Evolutionary conservation across 2,113 vertebrate genomes (phyloP).

Genomic region (Pterophyllum scalare): DNA sequence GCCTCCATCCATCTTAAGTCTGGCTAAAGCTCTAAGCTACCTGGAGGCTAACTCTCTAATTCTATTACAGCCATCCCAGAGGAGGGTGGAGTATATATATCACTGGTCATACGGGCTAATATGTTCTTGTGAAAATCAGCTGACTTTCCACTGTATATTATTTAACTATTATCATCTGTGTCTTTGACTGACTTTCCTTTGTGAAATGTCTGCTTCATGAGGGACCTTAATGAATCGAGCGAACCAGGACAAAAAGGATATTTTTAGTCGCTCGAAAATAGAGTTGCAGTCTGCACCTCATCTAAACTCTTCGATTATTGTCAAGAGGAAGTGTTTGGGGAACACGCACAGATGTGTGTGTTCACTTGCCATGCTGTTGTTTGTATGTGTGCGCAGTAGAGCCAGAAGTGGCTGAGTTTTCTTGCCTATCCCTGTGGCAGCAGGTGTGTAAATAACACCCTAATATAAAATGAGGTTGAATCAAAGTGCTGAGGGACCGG

Average conservation of each 20-base stretch:
- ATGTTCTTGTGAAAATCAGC: slow-evolving; percentile 23
- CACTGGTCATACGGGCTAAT: slow-evolving; percentile 3
- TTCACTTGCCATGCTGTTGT: slow-evolving; percentile 9
- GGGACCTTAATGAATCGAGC: slow-evolving; percentile 56
- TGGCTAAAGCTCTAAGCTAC: slow-evolving; percentile 36
- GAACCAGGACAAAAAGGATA: slow-evolving; percentile 68
- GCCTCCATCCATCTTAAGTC: slow-evolving; percentile 58
- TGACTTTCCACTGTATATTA: neutral
- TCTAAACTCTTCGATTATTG: slow-evolving; percentile 25
- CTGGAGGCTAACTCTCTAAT: slow-evolving; percentile 44
- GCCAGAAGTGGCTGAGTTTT: slow-evolving; percentile 15
- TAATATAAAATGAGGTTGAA: slow-evolving; percentile 66
- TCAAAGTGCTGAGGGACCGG: slow-evolving; percentile 61
- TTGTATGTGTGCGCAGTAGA: neutral
- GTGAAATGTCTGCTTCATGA: slow-evolving; percentile 24
- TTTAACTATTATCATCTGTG: slow-evolving; percentile 5
- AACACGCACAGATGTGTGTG: slow-evolving; percentile 45
- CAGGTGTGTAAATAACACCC: slow-evolving; percentile 77
- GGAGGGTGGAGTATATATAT: neutral
- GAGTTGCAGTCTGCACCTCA: slow-evolving; percentile 21
- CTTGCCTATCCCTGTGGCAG: slow-evolving; percentile 47
- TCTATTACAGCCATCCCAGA: slow-evolving; percentile 36
- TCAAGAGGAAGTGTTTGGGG: slow-evolving; percentile 20
- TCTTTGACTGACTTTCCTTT: slow-evolving; percentile 28
- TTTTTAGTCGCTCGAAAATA: slow-evolving; percentile 61